Conservation (phyloP, 2,113 vertebrate species). For the Nanger granti region DNA sequence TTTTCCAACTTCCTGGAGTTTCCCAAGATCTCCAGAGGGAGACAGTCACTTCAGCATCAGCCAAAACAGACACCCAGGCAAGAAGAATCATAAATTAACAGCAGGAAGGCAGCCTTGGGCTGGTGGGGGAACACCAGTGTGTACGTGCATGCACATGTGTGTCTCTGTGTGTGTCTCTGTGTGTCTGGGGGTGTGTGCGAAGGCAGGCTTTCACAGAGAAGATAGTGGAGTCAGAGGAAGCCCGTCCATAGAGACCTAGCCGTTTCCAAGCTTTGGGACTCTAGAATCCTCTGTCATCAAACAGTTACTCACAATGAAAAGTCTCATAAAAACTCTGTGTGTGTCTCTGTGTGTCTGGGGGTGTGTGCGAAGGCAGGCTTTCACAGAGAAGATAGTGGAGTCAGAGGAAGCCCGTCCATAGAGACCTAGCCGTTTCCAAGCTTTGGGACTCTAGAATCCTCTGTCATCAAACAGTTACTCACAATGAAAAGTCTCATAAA, state of each 20-base stretch:
- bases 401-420: neutral
- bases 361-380: neutral
- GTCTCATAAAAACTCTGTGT: too few relatives aligned
- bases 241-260: too few relatives aligned
- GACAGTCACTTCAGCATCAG: neutral
- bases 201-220: too few relatives aligned
- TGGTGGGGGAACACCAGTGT: neutral
- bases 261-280: too few relatives aligned
- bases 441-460: neutral
- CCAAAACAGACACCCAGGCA: neutral
- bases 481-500: neutral
- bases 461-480: neutral
- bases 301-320: too few relatives aligned
- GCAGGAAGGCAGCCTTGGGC: neutral
- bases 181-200: too few relatives aligned
- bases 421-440: neutral
- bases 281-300: too few relatives aligned
- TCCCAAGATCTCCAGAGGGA: neutral
- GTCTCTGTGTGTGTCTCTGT: too few relatives aligned
- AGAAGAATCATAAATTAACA: neutral
- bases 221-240: too few relatives aligned
- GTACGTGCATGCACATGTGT: neutral
- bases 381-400: slow-evolving; percentile 33
- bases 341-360: neutral
- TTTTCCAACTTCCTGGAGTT: neutral